Conservation (phyloP, 2,113 vertebrate genomes). For the Nestor notabilis region DNA sequence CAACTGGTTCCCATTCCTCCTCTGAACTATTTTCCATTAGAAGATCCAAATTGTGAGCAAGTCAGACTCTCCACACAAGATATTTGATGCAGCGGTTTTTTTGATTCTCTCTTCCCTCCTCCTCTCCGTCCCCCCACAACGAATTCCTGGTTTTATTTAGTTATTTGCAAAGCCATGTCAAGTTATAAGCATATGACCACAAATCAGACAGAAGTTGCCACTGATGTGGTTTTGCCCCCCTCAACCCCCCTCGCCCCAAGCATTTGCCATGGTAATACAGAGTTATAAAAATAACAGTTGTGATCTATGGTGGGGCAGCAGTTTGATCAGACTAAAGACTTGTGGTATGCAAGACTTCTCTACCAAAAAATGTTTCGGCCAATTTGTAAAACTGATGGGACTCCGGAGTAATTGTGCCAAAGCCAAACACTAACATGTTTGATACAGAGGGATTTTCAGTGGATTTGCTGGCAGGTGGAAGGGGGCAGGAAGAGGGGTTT, state of each 20-base stretch:
- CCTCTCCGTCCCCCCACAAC: accelerated
- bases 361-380: slow-evolving; percentile 37
- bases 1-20: neutral
- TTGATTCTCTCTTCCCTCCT: neutral
- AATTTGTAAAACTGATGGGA: slow-evolving; percentile 60
- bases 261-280: slow-evolving; percentile 7
- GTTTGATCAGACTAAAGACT: slow-evolving; percentile 40
- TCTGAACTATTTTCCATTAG: neutral
- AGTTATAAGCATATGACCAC: slow-evolving; percentile 44
- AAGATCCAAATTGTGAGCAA: neutral
- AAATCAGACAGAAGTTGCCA: slow-evolving; percentile 60
- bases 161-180: slow-evolving; percentile 52
- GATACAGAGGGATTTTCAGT: slow-evolving; percentile 49
- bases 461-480: slow-evolving; percentile 26
- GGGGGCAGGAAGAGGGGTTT: neutral
- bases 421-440: slow-evolving; percentile 47
- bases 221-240: slow-evolving; percentile 55
- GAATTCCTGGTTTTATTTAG: slow-evolving; percentile 51
- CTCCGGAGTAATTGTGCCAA: neutral
- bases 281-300: slow-evolving; percentile 21
- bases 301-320: slow-evolving; percentile 20
- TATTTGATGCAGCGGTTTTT: neutral
- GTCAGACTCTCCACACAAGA: neutral
- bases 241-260: neutral
- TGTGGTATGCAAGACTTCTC: slow-evolving; percentile 36